Conservation (phyloP, 1,140 invertebrate genomes). For the Semibalanus balanoides region DNA sequence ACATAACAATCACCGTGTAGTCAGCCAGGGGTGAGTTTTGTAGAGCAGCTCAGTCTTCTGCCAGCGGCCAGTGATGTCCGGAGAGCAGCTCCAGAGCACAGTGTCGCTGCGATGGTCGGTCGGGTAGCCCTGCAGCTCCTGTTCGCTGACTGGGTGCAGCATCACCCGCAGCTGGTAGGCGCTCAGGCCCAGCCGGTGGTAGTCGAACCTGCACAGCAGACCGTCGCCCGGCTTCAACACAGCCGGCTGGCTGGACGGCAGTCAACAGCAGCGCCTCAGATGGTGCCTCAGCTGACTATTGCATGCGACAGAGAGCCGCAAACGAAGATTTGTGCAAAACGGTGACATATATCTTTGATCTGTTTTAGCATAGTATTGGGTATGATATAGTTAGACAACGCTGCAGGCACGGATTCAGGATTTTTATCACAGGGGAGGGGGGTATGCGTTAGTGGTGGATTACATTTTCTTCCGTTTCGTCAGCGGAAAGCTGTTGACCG, state of each 20-base stretch:
- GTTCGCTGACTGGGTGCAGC: conserved; percentile 32
- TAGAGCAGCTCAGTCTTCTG: conserved; percentile 47
- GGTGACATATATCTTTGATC: not conserved
- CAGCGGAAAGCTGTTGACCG: too few species aligned
- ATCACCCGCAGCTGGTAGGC: conserved; percentile 41
- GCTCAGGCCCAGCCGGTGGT: conserved; percentile 43
- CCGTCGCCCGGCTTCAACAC: not conserved
- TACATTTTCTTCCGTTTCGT: too few species aligned
- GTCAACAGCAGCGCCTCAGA: not conserved
- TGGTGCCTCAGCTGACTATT: not conserved
- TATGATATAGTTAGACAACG: too few species aligned
- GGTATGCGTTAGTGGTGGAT: too few species aligned
- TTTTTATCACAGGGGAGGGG: too few species aligned
- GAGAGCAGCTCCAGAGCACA: conserved; percentile 43
- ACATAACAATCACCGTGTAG: not conserved
- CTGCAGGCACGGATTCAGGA: too few species aligned
- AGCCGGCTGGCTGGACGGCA: not conserved
- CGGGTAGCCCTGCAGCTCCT: conserved; percentile 4
- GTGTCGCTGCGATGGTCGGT: conserved; percentile 30
- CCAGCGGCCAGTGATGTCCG: conserved; percentile 30
- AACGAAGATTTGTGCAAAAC: too few species aligned
- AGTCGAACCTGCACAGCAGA: conserved; percentile 28
- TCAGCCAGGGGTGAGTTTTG: conserved; percentile 33
- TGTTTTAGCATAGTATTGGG: too few species aligned
- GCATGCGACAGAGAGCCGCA: too few species aligned